Evolutionary conservation across 2,888 invertebrate species (phyloP), one percentile per base, ranked within the genome.

Genomic region (Spodoptera picta): DNA sequence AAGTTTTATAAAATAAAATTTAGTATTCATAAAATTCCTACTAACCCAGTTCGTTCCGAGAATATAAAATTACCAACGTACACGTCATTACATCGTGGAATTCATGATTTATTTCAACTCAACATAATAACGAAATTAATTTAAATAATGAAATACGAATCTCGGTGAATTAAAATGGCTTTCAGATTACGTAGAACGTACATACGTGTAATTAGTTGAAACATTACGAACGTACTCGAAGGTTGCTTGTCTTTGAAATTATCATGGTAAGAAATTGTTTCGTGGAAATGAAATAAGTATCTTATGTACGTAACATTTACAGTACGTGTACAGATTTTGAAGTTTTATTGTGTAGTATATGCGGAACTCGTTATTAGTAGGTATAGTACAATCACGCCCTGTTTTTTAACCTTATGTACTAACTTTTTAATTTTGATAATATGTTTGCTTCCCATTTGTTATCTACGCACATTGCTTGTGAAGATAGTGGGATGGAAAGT

Each of bases 81-180:
- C 41, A 41, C 46, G 19, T 14, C 36, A 45, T 3, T 10, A 47
- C 1, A 48, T 27, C 79, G 42, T 6, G 12, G 24, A 41, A 42
- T 53, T 68, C 42, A 36, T 45, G 3, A 24, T 12, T 36, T 36
- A 36, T 36, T 36, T 36, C 45, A 49, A 41, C n/a, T 24, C 9
- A 14, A 48, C 24, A 24, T 5, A 53, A 42, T 14, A 4, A 51
- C 14, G 5, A 50, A 47, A 41, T 53, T 58, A 55, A 69, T 58
- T 51, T 45, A 31, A 63, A 47, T 57, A 56, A 68, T 52, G 24
- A 51, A 41, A 14, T 47, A 43, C 12, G 9, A 58, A 58, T 57
- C 42, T 45, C 44, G 14, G n/a, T 63, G 70, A 70, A 45, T 69
- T 54, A 31, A 57, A 63, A 57, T 50, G 45, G 49, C 43, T 57